phyloP scores from a whole-genome alignment of 2,113 vertebrate species.

The Sprattus sprattus region DNA sequence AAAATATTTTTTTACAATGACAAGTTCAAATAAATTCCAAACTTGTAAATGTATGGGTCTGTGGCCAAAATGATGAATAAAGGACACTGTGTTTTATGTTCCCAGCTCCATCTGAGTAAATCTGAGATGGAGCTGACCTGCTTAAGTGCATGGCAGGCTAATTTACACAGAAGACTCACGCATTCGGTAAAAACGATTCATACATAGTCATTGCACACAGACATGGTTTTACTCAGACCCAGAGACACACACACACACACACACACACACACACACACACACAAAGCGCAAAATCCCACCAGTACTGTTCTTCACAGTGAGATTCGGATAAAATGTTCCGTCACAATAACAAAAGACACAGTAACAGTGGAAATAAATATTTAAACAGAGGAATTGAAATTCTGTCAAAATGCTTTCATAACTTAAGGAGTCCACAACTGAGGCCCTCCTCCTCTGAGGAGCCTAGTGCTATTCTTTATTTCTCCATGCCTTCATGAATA shows the following conservation, averaged over 20 bases:
- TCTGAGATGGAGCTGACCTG: not conserved
- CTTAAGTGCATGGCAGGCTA: not conserved
- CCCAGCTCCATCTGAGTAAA: not conserved
- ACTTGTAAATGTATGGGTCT: not conserved
- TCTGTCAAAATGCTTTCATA: constrained; percentile 24
- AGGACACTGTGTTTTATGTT: not conserved
- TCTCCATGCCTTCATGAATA: constrained; percentile 27
- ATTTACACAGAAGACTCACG: not conserved
- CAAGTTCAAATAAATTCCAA: not conserved
- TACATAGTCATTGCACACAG: not conserved
- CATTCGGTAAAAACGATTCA: not conserved
- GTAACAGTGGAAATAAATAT: constrained; percentile 40
- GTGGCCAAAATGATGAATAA: not conserved
- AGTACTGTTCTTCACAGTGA: not conserved
- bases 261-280: constrained; percentile 12
- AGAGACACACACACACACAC: constrained; percentile 14
- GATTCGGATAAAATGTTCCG: constrained; percentile 21
- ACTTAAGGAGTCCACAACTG: not conserved
- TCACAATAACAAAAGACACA: constrained; percentile 25
- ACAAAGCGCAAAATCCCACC: not conserved
- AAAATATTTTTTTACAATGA: not conserved
- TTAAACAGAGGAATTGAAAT: constrained; percentile 37
- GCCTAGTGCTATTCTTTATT: not conserved
- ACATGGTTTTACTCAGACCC: not conserved
- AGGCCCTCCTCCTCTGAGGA: constrained; percentile 21